phyloP scores from a whole-genome alignment of 2,113 vertebrate genomes.

The Ascaphus truei region DNA sequence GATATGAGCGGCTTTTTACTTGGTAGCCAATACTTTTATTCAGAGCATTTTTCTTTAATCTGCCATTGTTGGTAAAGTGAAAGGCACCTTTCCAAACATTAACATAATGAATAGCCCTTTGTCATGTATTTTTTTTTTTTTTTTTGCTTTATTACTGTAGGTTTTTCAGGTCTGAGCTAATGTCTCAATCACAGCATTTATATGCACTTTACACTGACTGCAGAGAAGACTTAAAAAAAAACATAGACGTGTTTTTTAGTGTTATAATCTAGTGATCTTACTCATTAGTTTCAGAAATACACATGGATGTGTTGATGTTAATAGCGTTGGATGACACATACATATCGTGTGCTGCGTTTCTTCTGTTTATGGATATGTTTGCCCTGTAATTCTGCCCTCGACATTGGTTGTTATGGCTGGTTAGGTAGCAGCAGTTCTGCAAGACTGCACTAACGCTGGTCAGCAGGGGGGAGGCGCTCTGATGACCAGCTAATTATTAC shows the following conservation, averaged over 20 bases:
- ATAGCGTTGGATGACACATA: background rate
- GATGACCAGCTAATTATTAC: background rate
- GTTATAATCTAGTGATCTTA: background rate
- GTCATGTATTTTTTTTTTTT: background rate
- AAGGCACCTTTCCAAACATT: background rate
- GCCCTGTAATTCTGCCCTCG: background rate
- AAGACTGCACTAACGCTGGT: background rate
- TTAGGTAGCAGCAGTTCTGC: background rate
- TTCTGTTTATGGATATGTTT: background rate
- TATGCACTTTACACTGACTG: background rate
- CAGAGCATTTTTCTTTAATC: background rate
- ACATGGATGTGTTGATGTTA: background rate
- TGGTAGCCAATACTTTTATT: background rate
- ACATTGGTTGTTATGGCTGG: background rate
- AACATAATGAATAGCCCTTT: conserved; percentile 1
- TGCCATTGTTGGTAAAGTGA: background rate
- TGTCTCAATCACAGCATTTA: background rate
- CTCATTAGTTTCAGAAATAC: background rate
- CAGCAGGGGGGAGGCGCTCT: background rate
- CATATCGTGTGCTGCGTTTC: background rate
- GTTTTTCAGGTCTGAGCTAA: conserved; percentile 3
- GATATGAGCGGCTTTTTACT: background rate
- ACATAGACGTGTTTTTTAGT: background rate
- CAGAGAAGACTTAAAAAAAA: background rate
- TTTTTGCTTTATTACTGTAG: background rate